Evolutionary conservation across 2,888 invertebrate species (phyloP).

Genomic region (Lycia hirtaria): DNA sequence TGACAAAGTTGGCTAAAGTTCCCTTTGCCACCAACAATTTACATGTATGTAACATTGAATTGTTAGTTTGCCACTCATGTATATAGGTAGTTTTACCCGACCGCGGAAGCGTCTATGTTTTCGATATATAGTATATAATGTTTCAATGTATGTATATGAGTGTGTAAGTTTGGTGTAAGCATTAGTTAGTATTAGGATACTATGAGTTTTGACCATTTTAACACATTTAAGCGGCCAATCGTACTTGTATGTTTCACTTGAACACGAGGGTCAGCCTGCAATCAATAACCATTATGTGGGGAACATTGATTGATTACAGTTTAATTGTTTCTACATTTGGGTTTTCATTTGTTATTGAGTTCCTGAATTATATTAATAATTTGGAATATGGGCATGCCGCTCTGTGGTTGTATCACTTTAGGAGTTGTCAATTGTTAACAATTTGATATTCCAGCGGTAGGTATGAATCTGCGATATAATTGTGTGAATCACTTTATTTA

Average conservation of each 20-base stretch:
- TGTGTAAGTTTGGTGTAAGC: too few species aligned
- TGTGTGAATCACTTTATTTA: too few species aligned
- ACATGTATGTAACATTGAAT: too few species aligned
- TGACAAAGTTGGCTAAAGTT: too few species aligned
- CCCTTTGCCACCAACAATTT: too few species aligned
- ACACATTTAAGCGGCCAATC: not conserved
- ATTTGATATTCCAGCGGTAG: not conserved
- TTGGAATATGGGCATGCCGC: not conserved
- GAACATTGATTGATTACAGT: constrained; percentile 35
- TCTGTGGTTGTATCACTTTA: not conserved
- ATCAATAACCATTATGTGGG: constrained; percentile 25
- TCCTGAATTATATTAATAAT: not conserved
- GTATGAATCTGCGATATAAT: too few species aligned
- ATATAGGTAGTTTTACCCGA: too few species aligned
- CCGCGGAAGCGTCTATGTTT: too few species aligned
- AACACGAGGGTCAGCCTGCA: not conserved
- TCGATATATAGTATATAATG: too few species aligned
- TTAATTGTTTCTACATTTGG: constrained; percentile 37
- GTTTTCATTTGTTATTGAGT: constrained; percentile 1
- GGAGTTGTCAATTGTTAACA: not conserved
- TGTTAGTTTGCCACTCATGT: too few species aligned
- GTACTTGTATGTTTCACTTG: constrained; percentile 9
- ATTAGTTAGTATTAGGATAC: too few species aligned
- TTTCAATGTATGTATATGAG: too few species aligned
- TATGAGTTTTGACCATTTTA: not conserved